A percentile compares a stretch with the other conserved stretches of the same genome.
These are phyloP conservation scores for Leptoteleia sp. DNA, from an alignment of 1,140 invertebrate species.

Conservation along the genomic window DNA sequence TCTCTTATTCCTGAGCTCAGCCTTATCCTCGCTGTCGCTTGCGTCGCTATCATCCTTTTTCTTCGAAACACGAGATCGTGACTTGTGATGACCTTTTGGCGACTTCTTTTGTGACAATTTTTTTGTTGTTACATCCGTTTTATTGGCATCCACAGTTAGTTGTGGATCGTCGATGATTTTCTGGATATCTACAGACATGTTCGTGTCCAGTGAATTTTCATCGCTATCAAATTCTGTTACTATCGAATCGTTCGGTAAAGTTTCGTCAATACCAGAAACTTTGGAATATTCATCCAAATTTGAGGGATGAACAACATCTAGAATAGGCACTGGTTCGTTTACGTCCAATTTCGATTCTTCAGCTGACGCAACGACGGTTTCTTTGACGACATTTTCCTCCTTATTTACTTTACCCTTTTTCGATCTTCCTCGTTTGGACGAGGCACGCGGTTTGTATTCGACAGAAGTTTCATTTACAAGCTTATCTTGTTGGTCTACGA, in stretches of 20 bases:
- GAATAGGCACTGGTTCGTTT: not conserved
- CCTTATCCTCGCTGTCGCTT: conserved; percentile 66
- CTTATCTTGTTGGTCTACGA: too few relatives aligned
- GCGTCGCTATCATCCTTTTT: conserved; percentile 63
- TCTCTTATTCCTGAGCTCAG: conserved; percentile 71
- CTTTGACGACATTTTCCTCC: too few relatives aligned
- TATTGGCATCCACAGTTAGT: conserved; percentile 41
- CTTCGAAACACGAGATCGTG: not conserved
- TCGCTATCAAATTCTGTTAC: conserved; percentile 69
- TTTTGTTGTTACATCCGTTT: not conserved
- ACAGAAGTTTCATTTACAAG: too few relatives aligned
- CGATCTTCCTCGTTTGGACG: too few relatives aligned
- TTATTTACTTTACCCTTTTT: too few relatives aligned
- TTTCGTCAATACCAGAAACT: conserved; percentile 13
- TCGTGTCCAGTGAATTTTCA: conserved; percentile 68
- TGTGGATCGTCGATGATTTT: conserved; percentile 71
- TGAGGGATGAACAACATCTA: conserved; percentile 2
- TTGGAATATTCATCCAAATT: conserved; percentile 19
- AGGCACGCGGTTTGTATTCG: too few relatives aligned
- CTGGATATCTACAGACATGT: conserved; percentile 70
- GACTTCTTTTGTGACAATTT: not conserved
- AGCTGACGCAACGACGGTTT: too few relatives aligned
- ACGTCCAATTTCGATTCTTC: not conserved
- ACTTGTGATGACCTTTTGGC: conserved; percentile 4
- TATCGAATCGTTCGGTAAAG: conserved; percentile 21